Evolutionary conservation across 2,888 invertebrate species (phyloP), one percentile per base, ranked within the genome.

Genomic region (Molanna angustata): DNA sequence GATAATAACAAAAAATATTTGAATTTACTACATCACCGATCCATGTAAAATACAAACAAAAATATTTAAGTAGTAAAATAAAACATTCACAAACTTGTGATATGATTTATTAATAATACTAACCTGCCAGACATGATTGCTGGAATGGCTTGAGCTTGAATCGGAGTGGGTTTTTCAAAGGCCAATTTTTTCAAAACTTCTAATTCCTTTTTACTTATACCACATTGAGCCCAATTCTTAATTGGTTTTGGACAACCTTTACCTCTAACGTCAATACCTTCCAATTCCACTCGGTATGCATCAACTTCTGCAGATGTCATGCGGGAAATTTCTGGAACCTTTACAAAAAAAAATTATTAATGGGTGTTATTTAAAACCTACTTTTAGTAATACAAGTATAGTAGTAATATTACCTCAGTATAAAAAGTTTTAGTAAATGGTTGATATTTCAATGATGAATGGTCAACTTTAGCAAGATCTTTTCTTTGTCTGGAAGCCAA

Each of bases 91-190:
- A n/a, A n/a, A n/a, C n/a, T n/a, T n/a, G n/a, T n/a, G n/a, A n/a
- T n/a, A n/a, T n/a, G n/a, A n/a, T n/a, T n/a, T n/a, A n/a, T n/a
- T n/a, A n/a, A 20, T 16, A 41, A 17, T 22, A 52, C 60, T 64
- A 62, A 77, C 77, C 97, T 84, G 60, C 91, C 92, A 44, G 90
- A 92, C 97, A 99, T 97, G 56, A 99, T 92, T 19, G 94, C 92
- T 3, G 94, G 93, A 65, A 99, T 92, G 2, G 97, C 98, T 74
- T 99, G 99, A 49, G 93, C 88, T 73, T 99, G 99, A 65, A 99
- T 99, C 0, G 99, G 98, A 1, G 99, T 99, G 0, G 99, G 99
- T 70, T 95, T 97, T 64, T 95, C 94, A 71, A 94, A 99, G 53
- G 84, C 84, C 52, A 88, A 80, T 73, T 88, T 94, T 69, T 92